Evolutionary conservation across 2,113 vertebrate genomes (phyloP).

Genomic region (Tautogolabrus adspersus): DNA sequence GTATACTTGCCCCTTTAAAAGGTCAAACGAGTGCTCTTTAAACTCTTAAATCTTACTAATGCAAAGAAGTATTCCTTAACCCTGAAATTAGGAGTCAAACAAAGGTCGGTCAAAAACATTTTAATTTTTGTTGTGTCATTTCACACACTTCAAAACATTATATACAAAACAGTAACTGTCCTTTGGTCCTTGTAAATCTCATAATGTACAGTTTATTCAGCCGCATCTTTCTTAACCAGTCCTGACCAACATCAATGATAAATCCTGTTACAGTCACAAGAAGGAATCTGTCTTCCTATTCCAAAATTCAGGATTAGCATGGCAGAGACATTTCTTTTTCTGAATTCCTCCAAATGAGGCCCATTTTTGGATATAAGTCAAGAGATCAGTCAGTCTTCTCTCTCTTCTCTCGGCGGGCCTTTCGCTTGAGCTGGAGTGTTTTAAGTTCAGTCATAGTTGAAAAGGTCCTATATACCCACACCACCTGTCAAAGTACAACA

Average conservation of each 20-base stretch:
- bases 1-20: background rate
- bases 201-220: background rate
- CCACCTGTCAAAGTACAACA: slow-evolving; percentile 79
- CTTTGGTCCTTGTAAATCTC: slow-evolving; percentile 42
- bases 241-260: background rate
- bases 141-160: slow-evolving; percentile 36
- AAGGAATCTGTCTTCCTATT: slow-evolving; percentile 22
- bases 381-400: slow-evolving; percentile 79
- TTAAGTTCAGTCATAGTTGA: slow-evolving; percentile 92
- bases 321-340: background rate
- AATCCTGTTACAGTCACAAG: slow-evolving; percentile 35
- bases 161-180: slow-evolving; percentile 47
- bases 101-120: slow-evolving; percentile 3
- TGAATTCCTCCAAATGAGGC: slow-evolving; percentile 21
- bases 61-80: background rate
- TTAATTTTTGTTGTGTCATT: slow-evolving; percentile 22
- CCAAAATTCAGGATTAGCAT: slow-evolving; percentile 55
- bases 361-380: slow-evolving; percentile 33
- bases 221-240: slow-evolving; percentile 1
- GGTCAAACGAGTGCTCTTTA: background rate
- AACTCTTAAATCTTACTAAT: background rate
- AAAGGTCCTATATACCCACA: slow-evolving; percentile 92
- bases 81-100: background rate
- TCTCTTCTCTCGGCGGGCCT: slow-evolving; percentile 78
- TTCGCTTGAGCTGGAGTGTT: slow-evolving; percentile 85